A percentile compares a stretch with the other conserved stretches of the same genome.
Conservation (phyloP, 2,797 vertebrate genomes). For the Tinamus major region DNA sequence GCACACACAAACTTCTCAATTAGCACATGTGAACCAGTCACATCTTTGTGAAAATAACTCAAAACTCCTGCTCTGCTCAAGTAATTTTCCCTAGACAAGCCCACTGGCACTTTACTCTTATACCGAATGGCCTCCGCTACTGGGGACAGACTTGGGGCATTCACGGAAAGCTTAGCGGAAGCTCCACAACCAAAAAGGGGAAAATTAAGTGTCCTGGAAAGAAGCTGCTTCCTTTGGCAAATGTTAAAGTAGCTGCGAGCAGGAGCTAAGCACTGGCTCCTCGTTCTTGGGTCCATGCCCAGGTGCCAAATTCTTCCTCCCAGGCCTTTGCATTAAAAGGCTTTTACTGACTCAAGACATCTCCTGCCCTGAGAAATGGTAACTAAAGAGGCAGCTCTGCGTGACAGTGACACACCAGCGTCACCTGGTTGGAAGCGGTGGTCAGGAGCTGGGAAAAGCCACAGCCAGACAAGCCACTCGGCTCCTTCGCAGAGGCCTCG, state of each 20-base stretch:
- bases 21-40: neutral
- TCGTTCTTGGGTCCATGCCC: no score
- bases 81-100: neutral
- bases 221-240: neutral
- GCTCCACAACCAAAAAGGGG: neutral
- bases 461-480: neutral
- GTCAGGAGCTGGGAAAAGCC: constrained; percentile 22
- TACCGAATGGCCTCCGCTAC: neutral
- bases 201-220: neutral
- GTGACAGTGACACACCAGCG: constrained; percentile 1
- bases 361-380: neutral
- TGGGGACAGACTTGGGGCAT: neutral
- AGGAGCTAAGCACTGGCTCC: neutral
- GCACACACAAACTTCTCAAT: neutral
- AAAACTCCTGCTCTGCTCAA: neutral
- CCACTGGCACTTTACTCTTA: neutral
- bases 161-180: neutral
- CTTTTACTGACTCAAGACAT: neutral
- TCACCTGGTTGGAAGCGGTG: constrained; percentile 12
- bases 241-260: neutral
- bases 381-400: neutral
- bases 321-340: neutral
- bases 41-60: neutral
- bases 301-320: neutral
- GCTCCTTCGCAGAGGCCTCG: neutral